Percentiles rank a stretch among this genome's conserved stretches.
Conservation (phyloP, 2,797 vertebrate genomes). For the Orestias chungarensis region DNA sequence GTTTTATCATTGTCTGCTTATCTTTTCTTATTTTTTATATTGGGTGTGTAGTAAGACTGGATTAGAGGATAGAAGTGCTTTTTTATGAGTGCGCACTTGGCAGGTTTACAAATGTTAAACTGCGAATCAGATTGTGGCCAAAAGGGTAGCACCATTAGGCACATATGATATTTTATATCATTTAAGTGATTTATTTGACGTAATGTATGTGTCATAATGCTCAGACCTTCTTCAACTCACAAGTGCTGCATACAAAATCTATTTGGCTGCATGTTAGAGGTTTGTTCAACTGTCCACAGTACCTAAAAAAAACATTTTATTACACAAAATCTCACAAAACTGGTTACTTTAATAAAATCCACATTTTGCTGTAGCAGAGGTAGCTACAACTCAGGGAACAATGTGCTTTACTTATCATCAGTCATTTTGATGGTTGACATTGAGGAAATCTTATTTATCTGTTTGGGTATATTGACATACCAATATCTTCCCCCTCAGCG, state of each 20-base stretch:
- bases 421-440: background rate
- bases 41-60: background rate
- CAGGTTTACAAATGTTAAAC: conserved; percentile 1
- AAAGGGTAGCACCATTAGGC: background rate
- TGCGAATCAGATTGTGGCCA: background rate
- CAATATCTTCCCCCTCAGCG: background rate
- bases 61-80: background rate
- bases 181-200: background rate
- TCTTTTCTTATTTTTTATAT: background rate
- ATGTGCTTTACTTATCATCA: background rate
- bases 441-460: background rate
- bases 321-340: background rate
- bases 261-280: background rate
- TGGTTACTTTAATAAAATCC: background rate
- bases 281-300: background rate
- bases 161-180: background rate
- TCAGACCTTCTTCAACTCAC: background rate
- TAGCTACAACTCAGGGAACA: background rate
- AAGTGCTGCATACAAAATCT: background rate
- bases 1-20: conserved; percentile 1
- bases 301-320: background rate
- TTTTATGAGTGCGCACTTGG: background rate
- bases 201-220: background rate
- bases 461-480: background rate
- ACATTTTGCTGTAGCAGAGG: background rate